phyloP scores from a whole-genome alignment of 2,888 invertebrate genomes.

The Ophioninae sp. region DNA sequence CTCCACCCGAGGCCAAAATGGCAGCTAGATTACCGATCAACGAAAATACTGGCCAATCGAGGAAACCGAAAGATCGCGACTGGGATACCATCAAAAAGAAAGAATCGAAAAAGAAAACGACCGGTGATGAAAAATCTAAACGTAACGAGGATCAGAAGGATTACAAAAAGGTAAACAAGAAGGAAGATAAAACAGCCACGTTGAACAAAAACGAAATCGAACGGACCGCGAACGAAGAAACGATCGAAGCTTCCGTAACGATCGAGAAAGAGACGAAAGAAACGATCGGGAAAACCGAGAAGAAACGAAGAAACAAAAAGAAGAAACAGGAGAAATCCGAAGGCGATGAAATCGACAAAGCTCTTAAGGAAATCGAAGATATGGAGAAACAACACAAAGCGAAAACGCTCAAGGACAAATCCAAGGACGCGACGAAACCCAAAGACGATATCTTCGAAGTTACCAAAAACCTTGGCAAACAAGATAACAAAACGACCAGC shows the following conservation, averaged over 20 bases:
- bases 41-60: slow-evolving; percentile 44
- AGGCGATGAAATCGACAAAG: slow-evolving; percentile 81
- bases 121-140: slow-evolving; percentile 55
- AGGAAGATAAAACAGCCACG: slow-evolving; percentile 53
- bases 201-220: slow-evolving; percentile 50
- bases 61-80: slow-evolving; percentile 60
- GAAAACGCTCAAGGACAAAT: slow-evolving; percentile 72
- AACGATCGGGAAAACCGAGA: slow-evolving; percentile 62
- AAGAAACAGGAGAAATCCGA: slow-evolving; percentile 73
- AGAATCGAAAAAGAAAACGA: slow-evolving; percentile 66
- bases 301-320: slow-evolving; percentile 75
- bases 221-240: slow-evolving; percentile 42
- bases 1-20: slow-evolving; percentile 62
- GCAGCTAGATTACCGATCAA: slow-evolving; percentile 39
- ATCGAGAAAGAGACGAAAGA: slow-evolving; percentile 72
- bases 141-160: slow-evolving; percentile 52
- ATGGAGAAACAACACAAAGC: slow-evolving; percentile 76
- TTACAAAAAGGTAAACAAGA: slow-evolving; percentile 63
- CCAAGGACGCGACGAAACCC: slow-evolving; percentile 63
- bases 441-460: slow-evolving; percentile 53
- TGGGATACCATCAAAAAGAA: slow-evolving; percentile 72
- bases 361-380: slow-evolving; percentile 80
- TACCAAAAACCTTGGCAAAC: slow-evolving; percentile 35
- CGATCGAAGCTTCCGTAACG: slow-evolving; percentile 42
- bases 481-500: slow-evolving; percentile 54